Evolutionary conservation across 1,140 invertebrate genomes (phyloP).

Genomic region (Pseudobourletiella spinata): DNA sequence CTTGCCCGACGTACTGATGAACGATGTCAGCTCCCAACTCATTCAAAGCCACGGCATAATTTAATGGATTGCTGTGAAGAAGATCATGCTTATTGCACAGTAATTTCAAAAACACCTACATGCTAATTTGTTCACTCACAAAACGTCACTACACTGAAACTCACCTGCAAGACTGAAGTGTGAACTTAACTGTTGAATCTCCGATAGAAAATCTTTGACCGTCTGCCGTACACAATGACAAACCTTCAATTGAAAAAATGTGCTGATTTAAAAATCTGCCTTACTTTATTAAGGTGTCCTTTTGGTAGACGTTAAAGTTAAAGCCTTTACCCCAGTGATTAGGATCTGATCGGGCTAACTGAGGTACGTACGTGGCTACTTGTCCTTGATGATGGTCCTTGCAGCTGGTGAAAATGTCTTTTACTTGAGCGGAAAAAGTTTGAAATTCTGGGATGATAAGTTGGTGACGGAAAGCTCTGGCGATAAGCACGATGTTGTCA

Average conservation of each 20-base stretch:
- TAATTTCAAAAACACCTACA: no score
- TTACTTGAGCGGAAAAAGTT: constrained; percentile 78
- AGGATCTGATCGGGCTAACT: constrained; percentile 74
- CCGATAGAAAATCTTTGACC: constrained; percentile 90
- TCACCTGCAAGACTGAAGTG: constrained; percentile 75
- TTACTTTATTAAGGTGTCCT: no score
- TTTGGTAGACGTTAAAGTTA: no score
- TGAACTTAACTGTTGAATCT: constrained; percentile 83
- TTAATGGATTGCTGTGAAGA: constrained; percentile 73
- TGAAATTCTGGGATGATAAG: constrained; percentile 91
- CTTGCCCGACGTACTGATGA: constrained; percentile 89
- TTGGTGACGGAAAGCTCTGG: constrained; percentile 80
- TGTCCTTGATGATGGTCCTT: constrained; percentile 76
- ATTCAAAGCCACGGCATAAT: constrained; percentile 89
- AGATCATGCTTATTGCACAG: no score
- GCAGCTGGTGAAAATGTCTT: constrained; percentile 86
- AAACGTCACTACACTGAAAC: background rate
- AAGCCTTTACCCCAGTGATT: constrained; percentile 59
- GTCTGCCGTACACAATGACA: constrained; percentile 85
- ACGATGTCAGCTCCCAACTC: constrained; percentile 81
- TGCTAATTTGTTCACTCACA: background rate
- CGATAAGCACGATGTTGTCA: constrained; percentile 80
- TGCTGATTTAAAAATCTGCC: background rate
- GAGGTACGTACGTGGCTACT: constrained; percentile 85
- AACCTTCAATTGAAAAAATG: constrained; percentile 40